Base-by-base conservation (phyloP, 2,888 invertebrate species). In the Agrotis ipsilon region DNA sequence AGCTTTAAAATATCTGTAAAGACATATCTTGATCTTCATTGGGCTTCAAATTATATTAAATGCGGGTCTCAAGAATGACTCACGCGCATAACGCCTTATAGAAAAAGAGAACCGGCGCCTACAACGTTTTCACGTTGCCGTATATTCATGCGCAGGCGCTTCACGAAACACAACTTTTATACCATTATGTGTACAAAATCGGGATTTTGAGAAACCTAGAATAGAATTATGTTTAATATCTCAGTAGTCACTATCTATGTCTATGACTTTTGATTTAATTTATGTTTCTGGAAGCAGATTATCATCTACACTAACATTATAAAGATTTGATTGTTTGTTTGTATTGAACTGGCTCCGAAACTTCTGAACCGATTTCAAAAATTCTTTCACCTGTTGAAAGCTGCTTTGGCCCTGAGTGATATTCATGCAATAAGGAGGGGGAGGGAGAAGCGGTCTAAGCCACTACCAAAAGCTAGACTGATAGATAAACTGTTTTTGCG, bases 51-150 rank as follows among this genome's bases (percentile, higher is more conserved):
- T 51, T 32, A 58, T 39, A 45, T 61, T 51, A 51, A 21, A 24
- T 18, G 21, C 24, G 4, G 18, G 59, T 27, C 57, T 46, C 9
- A 9, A 60, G 19, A 24, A 49, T 55, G 72, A 61, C 71, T 76
- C 72, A 68, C 68, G 62, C 69, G 71, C 68, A 68, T 13, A 72
- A 73, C 87, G 88, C 88, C 88, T 88, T 64, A n/a, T 11, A 54
- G 68, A 80, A 87, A 83, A 66, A 46, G 21, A 39, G 59, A 81
- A 79, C 81, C 74, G 54, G 60, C 55, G 62, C 74, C 49, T 75
- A 79, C 57, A 68, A 32, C 73, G 67, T 48, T 48, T 74, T 16
- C 55, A 78, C 59, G 72, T 75, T 83, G 84, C 84, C 57, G 61
- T 60, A 24, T 45, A 3, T 7, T 3, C 16, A 21, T 14, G 21